A percentile compares a stretch with the other conserved stretches of the same genome.
Conservation (phyloP, 2,113 vertebrate genomes). For the Cynopterus brachyotis region DNA sequence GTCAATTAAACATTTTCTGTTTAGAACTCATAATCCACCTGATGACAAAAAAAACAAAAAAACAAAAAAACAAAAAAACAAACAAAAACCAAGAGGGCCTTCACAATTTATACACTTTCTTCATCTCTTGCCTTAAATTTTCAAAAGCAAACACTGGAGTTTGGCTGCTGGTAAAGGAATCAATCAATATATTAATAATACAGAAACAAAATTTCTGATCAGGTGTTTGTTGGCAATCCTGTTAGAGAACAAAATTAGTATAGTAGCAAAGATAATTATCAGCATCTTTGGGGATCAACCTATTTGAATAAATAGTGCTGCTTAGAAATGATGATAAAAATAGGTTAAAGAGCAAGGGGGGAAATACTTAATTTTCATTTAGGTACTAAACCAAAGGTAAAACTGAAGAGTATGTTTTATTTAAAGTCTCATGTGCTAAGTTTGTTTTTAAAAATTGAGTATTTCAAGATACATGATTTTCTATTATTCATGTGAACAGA, state of each 20-base stretch:
- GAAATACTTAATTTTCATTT: not conserved
- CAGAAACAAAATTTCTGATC: not conserved
- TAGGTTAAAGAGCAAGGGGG: not conserved
- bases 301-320: not conserved
- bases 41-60: not conserved
- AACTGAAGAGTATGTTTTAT: not conserved
- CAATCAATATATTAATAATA: not conserved
- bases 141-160: conserved; percentile 8
- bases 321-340: conserved; percentile 23
- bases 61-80: not conserved
- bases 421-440: not conserved
- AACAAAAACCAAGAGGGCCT: not conserved
- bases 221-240: not conserved
- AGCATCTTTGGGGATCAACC: not conserved
- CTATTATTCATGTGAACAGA: not conserved
- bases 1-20: not conserved
- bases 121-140: not conserved
- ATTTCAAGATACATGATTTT: not conserved
- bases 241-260: conserved; percentile 26
- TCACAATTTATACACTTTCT: not conserved
- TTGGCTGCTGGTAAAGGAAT: not conserved
- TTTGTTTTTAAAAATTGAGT: not conserved
- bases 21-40: not conserved
- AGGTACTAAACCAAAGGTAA: conserved; percentile 5
- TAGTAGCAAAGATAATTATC: not conserved